Conservation (phyloP, 2,888 invertebrate species). For the Plagiodera versicolora region DNA sequence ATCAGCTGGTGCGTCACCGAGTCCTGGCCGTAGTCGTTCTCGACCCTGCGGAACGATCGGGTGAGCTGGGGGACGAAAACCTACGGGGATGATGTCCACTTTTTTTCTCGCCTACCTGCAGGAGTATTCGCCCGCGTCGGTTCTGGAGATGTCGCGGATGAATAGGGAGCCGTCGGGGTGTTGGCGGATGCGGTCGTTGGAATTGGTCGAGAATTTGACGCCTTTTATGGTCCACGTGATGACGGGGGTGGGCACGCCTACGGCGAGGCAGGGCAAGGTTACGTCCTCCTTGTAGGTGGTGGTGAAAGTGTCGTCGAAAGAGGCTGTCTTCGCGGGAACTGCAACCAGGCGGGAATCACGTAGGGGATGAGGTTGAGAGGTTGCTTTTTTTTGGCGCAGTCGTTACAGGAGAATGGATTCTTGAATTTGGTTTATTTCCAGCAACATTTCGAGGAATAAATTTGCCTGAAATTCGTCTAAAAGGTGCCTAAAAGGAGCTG, state of each 20-base stretch:
- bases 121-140: conserved; percentile 92
- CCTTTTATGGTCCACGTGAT: conserved; percentile 90
- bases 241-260: conserved; percentile 88
- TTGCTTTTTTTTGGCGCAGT: too few relatives aligned
- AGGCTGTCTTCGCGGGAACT: conserved; percentile 94
- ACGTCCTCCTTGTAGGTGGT: conserved; percentile 92
- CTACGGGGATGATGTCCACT: too few relatives aligned
- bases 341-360: conserved; percentile 18
- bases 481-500: too few relatives aligned
- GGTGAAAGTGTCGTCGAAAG: conserved; percentile 91
- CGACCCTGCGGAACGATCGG: conserved; percentile 66
- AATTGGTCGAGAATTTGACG: conserved; percentile 73
- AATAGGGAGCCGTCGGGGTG: conserved; percentile 89
- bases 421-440: too few relatives aligned
- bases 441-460: neutral
- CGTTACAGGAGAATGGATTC: too few relatives aligned
- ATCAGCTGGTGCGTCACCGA: conserved; percentile 87
- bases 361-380: too few relatives aligned
- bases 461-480: too few relatives aligned
- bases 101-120: conserved; percentile 58
- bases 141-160: conserved; percentile 84
- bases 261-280: conserved; percentile 87
- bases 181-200: conserved; percentile 80
- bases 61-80: too few relatives aligned
- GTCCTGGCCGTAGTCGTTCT: conserved; percentile 90